Base-by-base conservation (phyloP, 2,888 invertebrate species). In the Leucophenga montana region DNA sequence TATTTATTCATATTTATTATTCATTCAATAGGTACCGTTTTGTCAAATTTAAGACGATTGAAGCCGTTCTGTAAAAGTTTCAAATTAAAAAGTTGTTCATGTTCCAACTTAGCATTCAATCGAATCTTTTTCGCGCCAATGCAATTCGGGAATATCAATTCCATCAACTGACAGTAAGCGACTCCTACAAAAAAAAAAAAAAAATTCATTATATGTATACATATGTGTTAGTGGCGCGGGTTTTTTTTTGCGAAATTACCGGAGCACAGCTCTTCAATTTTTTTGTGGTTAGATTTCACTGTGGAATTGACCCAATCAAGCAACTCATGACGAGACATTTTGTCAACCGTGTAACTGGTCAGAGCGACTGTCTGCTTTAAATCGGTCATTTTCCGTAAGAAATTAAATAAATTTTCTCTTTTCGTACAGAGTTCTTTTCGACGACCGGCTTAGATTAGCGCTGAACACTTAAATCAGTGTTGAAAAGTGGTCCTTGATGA, bases 81-180 rank as follows among this genome's bases (percentile, higher is more conserved):
- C 90, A 99, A 98, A 90, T 99, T 99, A 89, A 97, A 96, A 89
- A 99, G 96, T 89, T 95, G 98, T 90, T 99, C 99, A 90, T 99
- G 97, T 90, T 99, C 99, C 86, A 99, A 90, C 87, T 97, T 97
- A 79, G 99, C 97, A 90, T 94, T 94, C 90, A 97, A 97, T 91
- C 99, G 99, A 66, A 98, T 95, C 87, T 96, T 93, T 89, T 97
- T 98, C 89, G 98, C 90, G 66, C 93, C 94, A 59, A 95, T 93
- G 87, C 93, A 93, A 78, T 92, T 92, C 48, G 97, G 95, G 89
- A 98, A 99, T 16, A 99, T 91, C 94, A 98, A 95, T 87, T 99
- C 98, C 96, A 99, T 98, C 86, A 99, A 96, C 89, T 99, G 98
- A 87, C 98, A 99, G 88, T 99, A 99, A 3, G 98, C 98, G 66